Percentiles rank a stretch among this genome's conserved stretches.
Evolutionary conservation across 2,113 vertebrate genomes (phyloP).

Genomic region (Sterrhoptilus dennistouni): DNA sequence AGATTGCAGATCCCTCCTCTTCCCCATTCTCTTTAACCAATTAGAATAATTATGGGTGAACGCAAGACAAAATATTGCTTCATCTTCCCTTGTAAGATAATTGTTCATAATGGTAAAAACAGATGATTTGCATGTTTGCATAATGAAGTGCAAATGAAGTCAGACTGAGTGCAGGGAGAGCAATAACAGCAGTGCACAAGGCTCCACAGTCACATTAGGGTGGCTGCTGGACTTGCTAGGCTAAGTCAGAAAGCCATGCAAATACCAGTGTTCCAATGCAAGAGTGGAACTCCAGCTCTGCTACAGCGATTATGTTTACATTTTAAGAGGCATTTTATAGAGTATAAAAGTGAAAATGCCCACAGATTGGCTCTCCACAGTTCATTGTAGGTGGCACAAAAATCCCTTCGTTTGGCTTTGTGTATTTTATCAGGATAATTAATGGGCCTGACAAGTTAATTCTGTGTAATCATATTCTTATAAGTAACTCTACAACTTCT

Average conservation of each 20-base stretch:
- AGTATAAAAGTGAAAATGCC: not conserved
- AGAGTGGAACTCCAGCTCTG: not conserved
- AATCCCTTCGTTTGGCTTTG: not conserved
- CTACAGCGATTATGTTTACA: not conserved
- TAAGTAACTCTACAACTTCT: not conserved
- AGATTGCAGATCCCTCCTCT: not conserved
- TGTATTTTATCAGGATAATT: constrained; percentile 10
- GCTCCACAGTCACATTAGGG: not conserved
- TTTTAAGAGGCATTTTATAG: not conserved
- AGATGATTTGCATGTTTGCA: not conserved
- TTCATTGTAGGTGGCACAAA: not conserved
- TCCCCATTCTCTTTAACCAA: not conserved
- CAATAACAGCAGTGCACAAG: not conserved
- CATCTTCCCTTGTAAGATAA: not conserved
- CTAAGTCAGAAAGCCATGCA: not conserved
- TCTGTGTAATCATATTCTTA: constrained; percentile 14
- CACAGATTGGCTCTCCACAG: not conserved
- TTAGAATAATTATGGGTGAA: not conserved
- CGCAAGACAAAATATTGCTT: not conserved
- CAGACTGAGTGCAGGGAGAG: not conserved
- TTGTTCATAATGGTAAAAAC: not conserved
- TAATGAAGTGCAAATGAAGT: not conserved
- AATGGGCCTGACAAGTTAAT: constrained; percentile 37
- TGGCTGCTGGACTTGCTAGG: not conserved
- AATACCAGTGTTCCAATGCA: not conserved